A percentile compares a stretch with the other conserved stretches of the same genome.
Evolutionary conservation across 1,140 invertebrate genomes (phyloP).

Genomic region (Diabrotica undecimpunctata): DNA sequence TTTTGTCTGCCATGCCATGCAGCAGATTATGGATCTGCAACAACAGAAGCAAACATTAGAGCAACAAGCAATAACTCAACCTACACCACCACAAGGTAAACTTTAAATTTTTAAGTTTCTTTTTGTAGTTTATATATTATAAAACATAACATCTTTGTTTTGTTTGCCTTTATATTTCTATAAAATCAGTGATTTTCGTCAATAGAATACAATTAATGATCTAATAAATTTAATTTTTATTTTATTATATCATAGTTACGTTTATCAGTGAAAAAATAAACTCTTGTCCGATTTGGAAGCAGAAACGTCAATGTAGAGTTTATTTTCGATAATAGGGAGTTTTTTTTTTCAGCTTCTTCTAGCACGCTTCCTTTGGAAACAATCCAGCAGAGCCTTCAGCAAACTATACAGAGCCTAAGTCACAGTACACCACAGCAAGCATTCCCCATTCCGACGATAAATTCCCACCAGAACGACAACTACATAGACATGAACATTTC

Average conservation of each 20-base stretch:
- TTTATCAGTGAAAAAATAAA: too few species aligned
- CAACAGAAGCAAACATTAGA: constrained; percentile 75
- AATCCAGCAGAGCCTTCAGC: constrained; percentile 37
- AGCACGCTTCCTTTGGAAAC: constrained; percentile 37
- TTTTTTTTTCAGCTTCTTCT: not conserved
- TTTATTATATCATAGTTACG: constrained; percentile 1
- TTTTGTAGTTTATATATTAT: too few species aligned
- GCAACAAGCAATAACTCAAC: constrained; percentile 54
- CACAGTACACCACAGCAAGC: constrained; percentile 21
- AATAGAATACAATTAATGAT: too few species aligned
- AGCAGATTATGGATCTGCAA: constrained; percentile 81
- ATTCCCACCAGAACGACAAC: constrained; percentile 12
- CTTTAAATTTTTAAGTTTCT: constrained; percentile 25
- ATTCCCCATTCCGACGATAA: constrained; percentile 15
- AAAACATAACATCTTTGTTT: too few species aligned
- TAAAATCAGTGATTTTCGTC: too few species aligned
- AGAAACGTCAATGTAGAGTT: not conserved
- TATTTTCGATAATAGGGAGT: too few species aligned
- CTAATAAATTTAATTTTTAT: too few species aligned
- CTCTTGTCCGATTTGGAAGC: too few species aligned
- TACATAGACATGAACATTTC: constrained; percentile 22
- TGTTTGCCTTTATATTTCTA: too few species aligned
- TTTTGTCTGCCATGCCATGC: constrained; percentile 85
- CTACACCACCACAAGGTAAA: constrained; percentile 43
- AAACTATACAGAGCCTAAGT: constrained; percentile 37